phyloP scores from a whole-genome alignment of 2,113 vertebrate genomes.

The Hiodon tergisus region DNA sequence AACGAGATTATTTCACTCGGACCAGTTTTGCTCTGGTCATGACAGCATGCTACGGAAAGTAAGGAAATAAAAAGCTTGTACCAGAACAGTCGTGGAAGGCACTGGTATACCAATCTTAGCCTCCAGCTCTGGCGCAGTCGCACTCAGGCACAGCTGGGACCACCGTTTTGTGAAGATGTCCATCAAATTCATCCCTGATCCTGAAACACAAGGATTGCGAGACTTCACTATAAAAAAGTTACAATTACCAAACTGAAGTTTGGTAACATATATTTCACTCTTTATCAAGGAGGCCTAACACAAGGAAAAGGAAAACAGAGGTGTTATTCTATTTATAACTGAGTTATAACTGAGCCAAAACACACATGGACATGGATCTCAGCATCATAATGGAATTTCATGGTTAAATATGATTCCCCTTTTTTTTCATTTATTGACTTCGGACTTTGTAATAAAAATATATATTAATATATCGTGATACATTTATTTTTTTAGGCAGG shows the following conservation, averaged over 20 bases:
- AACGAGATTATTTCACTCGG: too few species aligned
- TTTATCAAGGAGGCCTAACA: background rate
- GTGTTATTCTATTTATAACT: too few species aligned
- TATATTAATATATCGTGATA: too few species aligned
- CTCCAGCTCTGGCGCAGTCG: conserved; percentile 70
- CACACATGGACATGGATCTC: background rate
- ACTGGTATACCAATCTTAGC: conserved; percentile 63
- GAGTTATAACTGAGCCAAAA: too few species aligned
- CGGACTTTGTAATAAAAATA: conserved; percentile 9
- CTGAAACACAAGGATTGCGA: conserved; percentile 47
- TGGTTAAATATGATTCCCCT: background rate
- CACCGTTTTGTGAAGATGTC: conserved; percentile 74
- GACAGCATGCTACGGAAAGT: background rate
- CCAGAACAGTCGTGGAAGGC: conserved; percentile 72
- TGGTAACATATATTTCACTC: background rate
- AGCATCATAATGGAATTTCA: background rate
- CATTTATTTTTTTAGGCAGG: too few species aligned
- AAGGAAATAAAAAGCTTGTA: conserved; percentile 41
- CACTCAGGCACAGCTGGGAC: conserved; percentile 70
- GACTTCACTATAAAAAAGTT: background rate
- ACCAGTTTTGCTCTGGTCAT: too few species aligned
- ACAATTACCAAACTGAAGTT: background rate
- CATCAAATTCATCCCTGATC: conserved; percentile 94
- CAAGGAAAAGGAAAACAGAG: too few species aligned
- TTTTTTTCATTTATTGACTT: background rate